Evolutionary conservation across 2,797 vertebrate genomes (phyloP).

Genomic region (Hozukius guyotensis): DNA sequence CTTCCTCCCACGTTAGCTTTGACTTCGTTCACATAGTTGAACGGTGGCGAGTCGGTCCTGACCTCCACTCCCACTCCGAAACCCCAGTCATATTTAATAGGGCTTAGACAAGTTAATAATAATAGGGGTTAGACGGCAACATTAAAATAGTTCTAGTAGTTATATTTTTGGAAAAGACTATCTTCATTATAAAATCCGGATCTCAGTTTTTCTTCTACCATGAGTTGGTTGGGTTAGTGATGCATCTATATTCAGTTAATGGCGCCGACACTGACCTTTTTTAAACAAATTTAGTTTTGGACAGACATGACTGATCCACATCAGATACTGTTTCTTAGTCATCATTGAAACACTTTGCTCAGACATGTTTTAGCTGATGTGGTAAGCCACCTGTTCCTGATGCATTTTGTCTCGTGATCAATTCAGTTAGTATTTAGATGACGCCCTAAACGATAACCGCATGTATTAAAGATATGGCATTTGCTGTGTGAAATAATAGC

Average conservation of each 20-base stretch:
- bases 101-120: neutral
- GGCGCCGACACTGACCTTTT: accelerated
- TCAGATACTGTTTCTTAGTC: neutral
- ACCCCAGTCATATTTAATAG: neutral
- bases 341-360: neutral
- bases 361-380: neutral
- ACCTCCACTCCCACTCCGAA: neutral
- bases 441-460: neutral
- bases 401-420: neutral
- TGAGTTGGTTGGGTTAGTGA: neutral
- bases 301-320: neutral
- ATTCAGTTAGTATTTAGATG: neutral
- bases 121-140: neutral
- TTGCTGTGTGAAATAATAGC: neutral
- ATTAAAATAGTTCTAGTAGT: neutral
- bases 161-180: neutral
- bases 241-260: neutral
- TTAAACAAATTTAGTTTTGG: neutral
- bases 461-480: too few species aligned
- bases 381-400: neutral
- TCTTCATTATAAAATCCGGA: neutral
- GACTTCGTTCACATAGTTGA: slow-evolving; percentile 34
- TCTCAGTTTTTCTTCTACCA: neutral
- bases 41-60: neutral
- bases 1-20: slow-evolving; percentile 25